Conservation (phyloP, 2,888 invertebrate species). For the Sialis fuliginosa region DNA sequence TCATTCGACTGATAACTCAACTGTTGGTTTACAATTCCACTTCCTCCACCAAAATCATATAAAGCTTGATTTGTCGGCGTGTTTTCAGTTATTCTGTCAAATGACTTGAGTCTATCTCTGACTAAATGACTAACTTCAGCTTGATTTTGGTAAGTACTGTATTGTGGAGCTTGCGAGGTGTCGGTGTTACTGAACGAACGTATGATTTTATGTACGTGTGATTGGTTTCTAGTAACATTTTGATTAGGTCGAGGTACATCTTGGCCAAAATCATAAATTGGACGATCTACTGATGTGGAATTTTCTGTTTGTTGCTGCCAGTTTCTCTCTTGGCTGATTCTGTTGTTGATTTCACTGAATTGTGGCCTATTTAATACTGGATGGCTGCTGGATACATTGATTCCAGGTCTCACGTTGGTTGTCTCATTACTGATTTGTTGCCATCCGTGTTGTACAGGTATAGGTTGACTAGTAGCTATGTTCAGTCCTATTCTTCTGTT, state of each 20-base stretch:
- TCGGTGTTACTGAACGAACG: background rate
- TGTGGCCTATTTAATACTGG: too few relatives aligned
- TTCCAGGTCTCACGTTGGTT: too few relatives aligned
- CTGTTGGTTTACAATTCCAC: background rate
- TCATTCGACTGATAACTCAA: background rate
- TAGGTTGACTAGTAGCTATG: too few relatives aligned
- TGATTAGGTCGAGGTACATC: background rate
- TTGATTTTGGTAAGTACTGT: background rate
- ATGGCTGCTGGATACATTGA: too few relatives aligned
- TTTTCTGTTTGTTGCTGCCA: background rate
- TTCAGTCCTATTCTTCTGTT: too few relatives aligned
- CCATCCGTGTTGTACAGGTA: too few relatives aligned
- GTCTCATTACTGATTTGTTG: too few relatives aligned
- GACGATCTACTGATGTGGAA: background rate
- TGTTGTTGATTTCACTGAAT: too few relatives aligned
- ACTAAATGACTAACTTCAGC: background rate
- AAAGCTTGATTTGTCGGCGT: background rate
- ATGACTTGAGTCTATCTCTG: background rate
- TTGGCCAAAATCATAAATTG: background rate
- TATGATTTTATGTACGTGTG: background rate
- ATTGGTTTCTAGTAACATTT: background rate
- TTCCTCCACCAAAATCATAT: conserved; percentile 1
- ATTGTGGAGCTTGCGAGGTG: background rate
- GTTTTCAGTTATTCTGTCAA: background rate
- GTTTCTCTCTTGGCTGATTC: too few relatives aligned